These are phyloP conservation scores for Neoarius graeffei DNA, from an alignment of 2,113 vertebrate genomes.

Conservation along the genomic window DNA sequence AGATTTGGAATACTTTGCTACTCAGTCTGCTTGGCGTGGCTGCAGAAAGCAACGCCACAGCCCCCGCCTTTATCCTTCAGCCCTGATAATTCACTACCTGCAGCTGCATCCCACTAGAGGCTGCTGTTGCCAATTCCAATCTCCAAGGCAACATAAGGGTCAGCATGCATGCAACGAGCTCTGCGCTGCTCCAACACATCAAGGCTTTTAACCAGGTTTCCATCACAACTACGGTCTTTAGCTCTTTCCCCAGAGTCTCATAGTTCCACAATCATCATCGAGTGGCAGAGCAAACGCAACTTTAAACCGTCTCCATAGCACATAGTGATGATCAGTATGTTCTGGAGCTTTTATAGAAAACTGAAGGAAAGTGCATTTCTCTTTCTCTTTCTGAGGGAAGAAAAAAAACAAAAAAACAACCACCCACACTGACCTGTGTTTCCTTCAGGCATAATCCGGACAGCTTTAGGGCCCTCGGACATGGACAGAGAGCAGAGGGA, in stretches of 20 bases:
- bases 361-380: background rate
- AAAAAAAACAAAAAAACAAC: background rate
- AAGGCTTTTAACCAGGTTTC: slow-evolving; percentile 28
- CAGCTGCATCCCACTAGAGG: slow-evolving; percentile 37
- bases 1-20: background rate
- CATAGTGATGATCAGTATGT: background rate
- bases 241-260: background rate
- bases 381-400: background rate
- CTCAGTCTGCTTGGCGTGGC: background rate
- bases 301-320: slow-evolving; percentile 9
- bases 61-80: slow-evolving; percentile 18
- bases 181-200: slow-evolving; percentile 15
- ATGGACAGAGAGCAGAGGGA: slow-evolving; percentile 93
- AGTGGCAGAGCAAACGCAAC: background rate
- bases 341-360: background rate
- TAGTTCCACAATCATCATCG: background rate
- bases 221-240: background rate
- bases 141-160: slow-evolving; percentile 49
- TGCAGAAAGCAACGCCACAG: background rate
- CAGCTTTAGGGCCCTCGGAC: slow-evolving; percentile 82
- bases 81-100: slow-evolving; percentile 38
- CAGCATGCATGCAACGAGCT: slow-evolving; percentile 33
- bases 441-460: slow-evolving; percentile 87
- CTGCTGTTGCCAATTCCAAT: slow-evolving; percentile 44
- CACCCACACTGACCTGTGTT: background rate